A percentile compares a stretch with the other conserved stretches of the same genome.
Conservation (phyloP, 2,797 vertebrate species). For the Champsocephalus gunnari region DNA sequence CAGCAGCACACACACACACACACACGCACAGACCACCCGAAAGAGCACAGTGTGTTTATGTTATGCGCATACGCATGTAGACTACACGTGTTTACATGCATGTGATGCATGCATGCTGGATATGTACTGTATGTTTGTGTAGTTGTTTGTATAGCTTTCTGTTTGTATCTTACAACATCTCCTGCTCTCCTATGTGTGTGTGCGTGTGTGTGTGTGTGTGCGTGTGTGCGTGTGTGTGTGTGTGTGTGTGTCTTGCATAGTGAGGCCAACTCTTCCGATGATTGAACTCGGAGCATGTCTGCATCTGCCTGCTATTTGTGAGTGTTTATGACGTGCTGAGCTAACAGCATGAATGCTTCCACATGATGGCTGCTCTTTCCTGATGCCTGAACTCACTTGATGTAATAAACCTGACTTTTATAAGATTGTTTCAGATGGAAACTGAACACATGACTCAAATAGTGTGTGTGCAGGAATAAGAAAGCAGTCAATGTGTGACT, state of each 20-base stretch:
- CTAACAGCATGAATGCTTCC: slow-evolving; percentile 81
- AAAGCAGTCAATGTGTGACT: slow-evolving; percentile 28
- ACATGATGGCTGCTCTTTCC: slow-evolving; percentile 75
- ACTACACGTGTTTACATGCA: slow-evolving; percentile 68
- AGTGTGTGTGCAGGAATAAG: slow-evolving; percentile 27
- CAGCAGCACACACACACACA: slow-evolving; percentile 23
- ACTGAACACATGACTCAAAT: slow-evolving; percentile 25
- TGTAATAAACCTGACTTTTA: slow-evolving; percentile 55
- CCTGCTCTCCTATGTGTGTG: slow-evolving; percentile 16
- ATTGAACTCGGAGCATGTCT: slow-evolving; percentile 78
- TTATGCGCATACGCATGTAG: slow-evolving; percentile 65
- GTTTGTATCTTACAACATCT: slow-evolving; percentile 65
- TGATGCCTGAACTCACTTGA: slow-evolving; percentile 61
- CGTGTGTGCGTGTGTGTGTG: slow-evolving; percentile 41
- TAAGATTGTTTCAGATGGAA: slow-evolving; percentile 20
- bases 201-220: slow-evolving; percentile 22
- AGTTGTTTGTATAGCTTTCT: slow-evolving; percentile 68
- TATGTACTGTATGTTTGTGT: slow-evolving; percentile 55
- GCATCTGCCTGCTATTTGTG: slow-evolving; percentile 85
- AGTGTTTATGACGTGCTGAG: slow-evolving; percentile 83
- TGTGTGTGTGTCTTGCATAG: slow-evolving; percentile 31
- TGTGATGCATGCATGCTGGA: slow-evolving; percentile 69
- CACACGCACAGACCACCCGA: slow-evolving; percentile 66
- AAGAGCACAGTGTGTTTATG: slow-evolving; percentile 71
- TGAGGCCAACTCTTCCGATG: slow-evolving; percentile 73